Conservation (phyloP, 2,888 invertebrate species). For the Aphodius granarius region DNA sequence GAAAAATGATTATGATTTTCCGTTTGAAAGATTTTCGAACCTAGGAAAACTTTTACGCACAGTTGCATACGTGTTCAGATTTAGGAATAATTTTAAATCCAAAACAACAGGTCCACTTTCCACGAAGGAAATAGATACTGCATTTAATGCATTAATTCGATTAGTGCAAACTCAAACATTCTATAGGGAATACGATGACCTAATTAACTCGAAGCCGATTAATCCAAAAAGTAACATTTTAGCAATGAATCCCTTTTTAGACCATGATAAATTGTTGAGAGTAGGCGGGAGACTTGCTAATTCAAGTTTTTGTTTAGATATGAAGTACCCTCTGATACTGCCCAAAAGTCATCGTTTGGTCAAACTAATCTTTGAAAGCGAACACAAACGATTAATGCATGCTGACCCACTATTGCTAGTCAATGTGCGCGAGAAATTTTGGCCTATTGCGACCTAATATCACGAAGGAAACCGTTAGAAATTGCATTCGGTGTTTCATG, state of each 20-base stretch:
- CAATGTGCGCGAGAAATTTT: conserved; percentile 27
- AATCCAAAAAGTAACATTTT: conserved; percentile 2
- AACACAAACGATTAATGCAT: conserved; percentile 29
- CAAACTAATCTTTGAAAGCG: conserved; percentile 23
- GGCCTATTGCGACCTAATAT: conserved; percentile 26
- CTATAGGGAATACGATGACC: not conserved
- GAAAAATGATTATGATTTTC: not conserved
- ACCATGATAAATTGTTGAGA: conserved; percentile 26
- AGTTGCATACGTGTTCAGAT: conserved; percentile 15
- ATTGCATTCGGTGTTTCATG: conserved; percentile 30
- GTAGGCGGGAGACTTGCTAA: conserved; percentile 32
- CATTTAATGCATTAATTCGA: not conserved
- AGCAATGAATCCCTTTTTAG: conserved; percentile 26
- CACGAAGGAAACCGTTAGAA: conserved; percentile 25
- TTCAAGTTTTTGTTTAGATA: conserved; percentile 21
- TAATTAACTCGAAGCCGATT: not conserved
- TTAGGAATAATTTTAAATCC: conserved; percentile 9
- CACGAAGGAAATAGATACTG: conserved; percentile 12
- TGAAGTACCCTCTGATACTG: conserved; percentile 30
- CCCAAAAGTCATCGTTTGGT: conserved; percentile 20
- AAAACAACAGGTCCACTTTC: not conserved
- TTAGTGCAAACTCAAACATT: conserved; percentile 9
- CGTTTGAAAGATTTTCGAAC: not conserved
- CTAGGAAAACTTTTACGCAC: not conserved
- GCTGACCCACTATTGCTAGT: conserved; percentile 31